Conservation (phyloP, 2,888 invertebrate genomes). For the Diaphora mendica region DNA sequence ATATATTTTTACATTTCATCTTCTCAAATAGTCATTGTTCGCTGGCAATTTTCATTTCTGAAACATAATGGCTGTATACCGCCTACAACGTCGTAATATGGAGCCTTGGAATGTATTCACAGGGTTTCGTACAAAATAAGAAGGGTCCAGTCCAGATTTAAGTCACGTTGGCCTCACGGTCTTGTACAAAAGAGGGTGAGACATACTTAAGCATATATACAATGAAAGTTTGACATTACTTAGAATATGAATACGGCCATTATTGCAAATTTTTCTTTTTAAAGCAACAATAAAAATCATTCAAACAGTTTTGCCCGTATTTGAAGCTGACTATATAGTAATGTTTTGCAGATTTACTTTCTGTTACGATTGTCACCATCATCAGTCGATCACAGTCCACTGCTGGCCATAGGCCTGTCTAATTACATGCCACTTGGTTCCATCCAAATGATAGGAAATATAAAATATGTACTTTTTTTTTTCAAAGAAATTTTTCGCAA, state of each 20-base stretch:
- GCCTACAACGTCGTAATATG: slow-evolving; percentile 7
- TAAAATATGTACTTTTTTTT: too few relatives aligned
- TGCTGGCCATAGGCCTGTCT: too few relatives aligned
- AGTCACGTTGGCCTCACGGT: slow-evolving; percentile 37
- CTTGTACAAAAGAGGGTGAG: slow-evolving; percentile 30
- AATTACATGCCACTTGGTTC: too few relatives aligned
- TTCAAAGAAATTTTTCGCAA: too few relatives aligned
- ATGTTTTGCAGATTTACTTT: neutral
- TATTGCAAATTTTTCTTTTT: slow-evolving; percentile 12
- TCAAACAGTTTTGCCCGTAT: neutral
- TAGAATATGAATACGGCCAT: slow-evolving; percentile 18
- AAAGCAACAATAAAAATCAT: neutral
- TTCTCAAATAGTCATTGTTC: slow-evolving; percentile 2
- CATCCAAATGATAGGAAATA: too few relatives aligned
- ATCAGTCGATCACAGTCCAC: too few relatives aligned
- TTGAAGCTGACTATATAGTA: neutral
- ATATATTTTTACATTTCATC: neutral
- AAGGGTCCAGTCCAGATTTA: slow-evolving; percentile 34
- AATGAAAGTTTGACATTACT: slow-evolving; percentile 23
- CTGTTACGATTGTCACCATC: neutral
- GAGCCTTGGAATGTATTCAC: slow-evolving; percentile 25
- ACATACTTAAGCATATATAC: slow-evolving; percentile 13
- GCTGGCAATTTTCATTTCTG: neutral
- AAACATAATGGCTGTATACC: neutral
- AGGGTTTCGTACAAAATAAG: slow-evolving; percentile 24